Evolutionary conservation across 1,140 invertebrate species (phyloP), one percentile per base, ranked within the genome.

Genomic region (Neodiprion pinetum): DNA sequence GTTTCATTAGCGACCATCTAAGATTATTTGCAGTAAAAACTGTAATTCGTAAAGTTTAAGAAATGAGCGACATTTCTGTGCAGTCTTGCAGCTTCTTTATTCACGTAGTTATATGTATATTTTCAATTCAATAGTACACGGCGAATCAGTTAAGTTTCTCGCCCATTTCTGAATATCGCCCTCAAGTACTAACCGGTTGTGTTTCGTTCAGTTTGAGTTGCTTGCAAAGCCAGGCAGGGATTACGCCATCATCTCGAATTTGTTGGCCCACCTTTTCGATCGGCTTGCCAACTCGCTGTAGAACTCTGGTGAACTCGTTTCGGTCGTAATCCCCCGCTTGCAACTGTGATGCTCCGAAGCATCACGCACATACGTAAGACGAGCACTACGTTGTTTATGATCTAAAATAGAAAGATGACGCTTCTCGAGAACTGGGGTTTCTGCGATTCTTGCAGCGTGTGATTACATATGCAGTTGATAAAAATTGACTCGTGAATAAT

Each of bases 251-350:
- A 12, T 69, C 67, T 14, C 40, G 12, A 47, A 47, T 47, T 47
- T 69, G 14, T 69, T 69, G 67, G 10, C 67, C 67, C 11, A 69
- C 67, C 40, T 69, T 69, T 69, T 69, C 67, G 7, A 69, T 17
- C 12, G 40, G 11, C 67, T 69, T 69, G 17, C 67, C 67, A 69
- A 69, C 21, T 10, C 67, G 11, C 23, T 69, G 11, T 11, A 14
- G 9, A 21, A 21, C 9, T 17, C 23, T 23, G 17, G 14, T 69
- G 9, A 69, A 69, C 40, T 69, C 67, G 7, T 69, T 69, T 65
- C 61, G 1, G 17, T 5, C 61, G 17, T 65, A 14, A 65, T 65
- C 61, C 17, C 11, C 7, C 67, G 17, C 67, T 47, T 12, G 21
- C 21, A 69, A 69, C 11, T 11, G 67, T 14, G 67, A 14, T 47